Conservation (phyloP, 2,888 invertebrate species). For the Micoletzkya japonica region DNA sequence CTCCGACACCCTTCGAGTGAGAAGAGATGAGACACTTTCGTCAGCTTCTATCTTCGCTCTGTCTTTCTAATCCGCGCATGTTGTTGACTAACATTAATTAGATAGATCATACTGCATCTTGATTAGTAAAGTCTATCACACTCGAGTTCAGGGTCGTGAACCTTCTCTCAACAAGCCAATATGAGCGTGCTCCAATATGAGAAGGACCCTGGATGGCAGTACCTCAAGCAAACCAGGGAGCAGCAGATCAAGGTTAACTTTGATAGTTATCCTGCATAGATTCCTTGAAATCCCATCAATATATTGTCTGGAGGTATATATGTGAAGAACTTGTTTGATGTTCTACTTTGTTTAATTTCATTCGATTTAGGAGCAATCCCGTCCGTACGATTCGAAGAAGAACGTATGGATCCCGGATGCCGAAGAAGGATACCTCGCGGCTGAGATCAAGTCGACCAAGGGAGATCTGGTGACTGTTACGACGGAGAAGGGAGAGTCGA, state of each 20-base stretch:
- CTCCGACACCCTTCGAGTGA: constrained; percentile 4
- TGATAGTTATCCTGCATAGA: background rate
- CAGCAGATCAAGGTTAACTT: constrained; percentile 49
- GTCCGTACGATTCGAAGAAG: constrained; percentile 56
- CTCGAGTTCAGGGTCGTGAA: constrained; percentile 24
- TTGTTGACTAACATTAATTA: background rate
- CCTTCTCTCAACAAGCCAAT: constrained; percentile 1
- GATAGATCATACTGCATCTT: background rate
- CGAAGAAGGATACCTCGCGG: constrained; percentile 81
- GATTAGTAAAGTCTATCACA: background rate
- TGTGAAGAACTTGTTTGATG: background rate
- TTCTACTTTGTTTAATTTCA: background rate
- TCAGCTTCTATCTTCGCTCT: no score
- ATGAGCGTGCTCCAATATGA: constrained; percentile 51
- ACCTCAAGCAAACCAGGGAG: constrained; percentile 57
- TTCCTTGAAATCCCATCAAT: background rate
- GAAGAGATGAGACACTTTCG: constrained; percentile 18
- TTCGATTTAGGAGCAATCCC: constrained; percentile 48
- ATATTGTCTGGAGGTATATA: background rate
- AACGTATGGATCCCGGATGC: constrained; percentile 56
- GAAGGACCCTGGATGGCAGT: constrained; percentile 64
- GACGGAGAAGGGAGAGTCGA: constrained; percentile 80
- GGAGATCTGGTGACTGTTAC: constrained; percentile 93
- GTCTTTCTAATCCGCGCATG: background rate
- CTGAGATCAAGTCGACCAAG: constrained; percentile 91